These are phyloP conservation scores for Atrichornis clamosus DNA, from an alignment of 2,113 vertebrate species.

Conservation along the genomic window DNA sequence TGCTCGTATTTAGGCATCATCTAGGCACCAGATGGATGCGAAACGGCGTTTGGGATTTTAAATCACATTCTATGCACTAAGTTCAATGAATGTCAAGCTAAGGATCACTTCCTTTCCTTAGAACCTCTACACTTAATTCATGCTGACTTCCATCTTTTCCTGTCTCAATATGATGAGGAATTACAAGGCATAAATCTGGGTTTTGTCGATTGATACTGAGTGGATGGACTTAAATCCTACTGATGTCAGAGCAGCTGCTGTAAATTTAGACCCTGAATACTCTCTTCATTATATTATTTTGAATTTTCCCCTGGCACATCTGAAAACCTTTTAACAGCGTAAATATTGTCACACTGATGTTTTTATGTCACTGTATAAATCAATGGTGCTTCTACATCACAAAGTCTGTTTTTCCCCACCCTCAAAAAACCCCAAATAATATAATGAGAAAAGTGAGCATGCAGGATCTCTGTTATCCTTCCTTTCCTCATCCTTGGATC, in stretches of 20 bases:
- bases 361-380: not conserved
- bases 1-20: not conserved
- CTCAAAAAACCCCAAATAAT: fast-evolving
- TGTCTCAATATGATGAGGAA: not conserved
- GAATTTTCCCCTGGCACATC: not conserved
- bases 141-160: not conserved
- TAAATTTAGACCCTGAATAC: not conserved
- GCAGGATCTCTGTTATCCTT: not conserved
- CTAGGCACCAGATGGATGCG: not conserved
- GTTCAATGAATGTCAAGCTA: not conserved
- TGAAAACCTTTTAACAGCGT: not conserved
- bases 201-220: not conserved
- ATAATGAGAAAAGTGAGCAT: not conserved
- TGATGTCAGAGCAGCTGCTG: not conserved
- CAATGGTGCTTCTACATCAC: not conserved
- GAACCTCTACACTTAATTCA: not conserved
- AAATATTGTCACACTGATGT: not conserved
- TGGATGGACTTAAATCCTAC: not conserved
- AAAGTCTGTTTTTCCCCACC: not conserved
- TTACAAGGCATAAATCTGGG: not conserved
- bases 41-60: constrained; percentile 14
- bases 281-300: not conserved
- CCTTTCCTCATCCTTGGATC: not conserved
- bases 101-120: not conserved
- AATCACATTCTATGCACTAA: not conserved